These are phyloP conservation scores for Hylyphantes graminicola DNA, from an alignment of 1,140 invertebrate species.

Conservation along the genomic window DNA sequence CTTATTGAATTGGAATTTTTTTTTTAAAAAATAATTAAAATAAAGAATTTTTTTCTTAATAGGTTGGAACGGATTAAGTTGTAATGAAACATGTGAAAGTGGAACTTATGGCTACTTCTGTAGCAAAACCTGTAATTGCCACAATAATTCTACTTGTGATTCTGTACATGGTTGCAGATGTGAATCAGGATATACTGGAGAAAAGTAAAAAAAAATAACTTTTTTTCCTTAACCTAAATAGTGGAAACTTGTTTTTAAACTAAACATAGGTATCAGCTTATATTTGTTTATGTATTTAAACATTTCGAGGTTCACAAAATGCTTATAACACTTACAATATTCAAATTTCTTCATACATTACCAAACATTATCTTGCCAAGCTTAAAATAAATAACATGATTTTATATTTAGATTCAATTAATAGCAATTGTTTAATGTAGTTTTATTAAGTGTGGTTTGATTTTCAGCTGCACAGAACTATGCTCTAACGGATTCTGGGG, in stretches of 20 bases:
- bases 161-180: background rate
- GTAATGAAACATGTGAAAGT: background rate
- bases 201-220: conserved; percentile 1
- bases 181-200: background rate
- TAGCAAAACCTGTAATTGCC: conserved; percentile 76
- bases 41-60: background rate
- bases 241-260: too few relatives aligned
- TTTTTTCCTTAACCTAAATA: too few relatives aligned
- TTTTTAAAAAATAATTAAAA: background rate
- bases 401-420: too few relatives aligned
- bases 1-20: background rate
- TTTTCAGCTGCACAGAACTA: conserved; percentile 11
- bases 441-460: too few relatives aligned
- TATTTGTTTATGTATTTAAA: too few relatives aligned
- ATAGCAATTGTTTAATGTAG: too few relatives aligned
- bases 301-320: too few relatives aligned
- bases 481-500: conserved; percentile 18
- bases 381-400: too few relatives aligned
- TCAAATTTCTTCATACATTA: too few relatives aligned
- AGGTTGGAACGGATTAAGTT: conserved; percentile 5
- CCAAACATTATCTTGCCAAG: too few relatives aligned
- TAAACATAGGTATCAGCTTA: too few relatives aligned
- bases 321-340: too few relatives aligned
- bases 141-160: conserved; percentile 80
- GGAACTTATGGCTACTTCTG: conserved; percentile 73